These are phyloP conservation scores for Muraenolepis orangiensis DNA, from an alignment of 2,797 vertebrate genomes.

Conservation along the genomic window DNA sequence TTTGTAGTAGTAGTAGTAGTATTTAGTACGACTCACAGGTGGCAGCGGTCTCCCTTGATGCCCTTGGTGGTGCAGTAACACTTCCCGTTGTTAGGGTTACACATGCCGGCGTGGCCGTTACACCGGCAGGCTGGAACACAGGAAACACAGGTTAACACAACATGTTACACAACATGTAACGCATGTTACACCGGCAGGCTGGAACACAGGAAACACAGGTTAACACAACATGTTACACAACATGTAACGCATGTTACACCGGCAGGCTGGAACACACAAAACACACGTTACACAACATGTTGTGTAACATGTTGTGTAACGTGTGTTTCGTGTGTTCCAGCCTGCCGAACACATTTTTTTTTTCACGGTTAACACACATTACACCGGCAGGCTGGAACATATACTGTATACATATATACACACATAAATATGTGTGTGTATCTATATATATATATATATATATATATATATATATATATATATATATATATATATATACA, in stretches of 20 bases:
- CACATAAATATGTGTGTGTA: no score
- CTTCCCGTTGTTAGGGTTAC: conserved; percentile 91
- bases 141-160: conserved; percentile 10
- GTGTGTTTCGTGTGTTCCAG: no score
- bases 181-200: background rate
- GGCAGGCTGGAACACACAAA: background rate
- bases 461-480: no score
- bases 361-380: background rate
- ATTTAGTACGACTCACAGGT: conserved; percentile 82
- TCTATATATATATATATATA: no score
- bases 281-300: background rate
- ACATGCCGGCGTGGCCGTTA: conserved; percentile 92
- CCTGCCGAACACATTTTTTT: no score
- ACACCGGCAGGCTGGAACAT: background rate
- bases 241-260: background rate
- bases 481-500: no score
- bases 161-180: conserved; percentile 12
- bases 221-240: conserved; percentile 15
- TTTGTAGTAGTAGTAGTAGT: background rate
- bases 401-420: no score
- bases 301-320: no score
- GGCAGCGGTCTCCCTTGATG: conserved; percentile 96
- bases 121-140: conserved; percentile 89
- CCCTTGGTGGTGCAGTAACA: conserved; percentile 99
- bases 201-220: background rate